These are phyloP conservation scores for Mus caroli DNA, from an alignment of 2,797 vertebrate species.

Conservation along the genomic window DNA sequence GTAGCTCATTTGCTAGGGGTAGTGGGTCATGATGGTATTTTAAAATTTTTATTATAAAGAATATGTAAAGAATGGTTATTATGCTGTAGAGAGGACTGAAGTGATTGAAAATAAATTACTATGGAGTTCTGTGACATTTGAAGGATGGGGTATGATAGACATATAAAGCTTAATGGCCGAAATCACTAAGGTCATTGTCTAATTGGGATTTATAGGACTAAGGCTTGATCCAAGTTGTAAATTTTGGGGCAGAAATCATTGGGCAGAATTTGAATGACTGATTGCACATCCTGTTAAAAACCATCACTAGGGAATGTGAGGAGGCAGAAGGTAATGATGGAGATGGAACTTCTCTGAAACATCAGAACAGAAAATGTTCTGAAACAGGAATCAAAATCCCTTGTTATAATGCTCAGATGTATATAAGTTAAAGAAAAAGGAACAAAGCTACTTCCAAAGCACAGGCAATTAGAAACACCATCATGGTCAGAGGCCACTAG, in stretches of 20 bases:
- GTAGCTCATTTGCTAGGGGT: neutral
- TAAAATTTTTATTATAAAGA: neutral
- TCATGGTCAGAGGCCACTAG: neutral
- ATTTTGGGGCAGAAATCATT: constrained; percentile 32
- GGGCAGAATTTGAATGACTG: constrained; percentile 17
- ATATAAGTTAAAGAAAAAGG: neutral
- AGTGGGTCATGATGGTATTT: neutral
- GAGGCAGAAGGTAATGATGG: constrained; percentile 32
- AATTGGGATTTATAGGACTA: constrained; percentile 49
- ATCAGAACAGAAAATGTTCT: constrained; percentile 36
- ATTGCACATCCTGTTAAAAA: constrained; percentile 1
- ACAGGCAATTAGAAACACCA: neutral
- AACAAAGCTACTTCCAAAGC: neutral
- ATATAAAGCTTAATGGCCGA: neutral
- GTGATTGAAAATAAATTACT: constrained; percentile 29
- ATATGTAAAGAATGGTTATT: neutral
- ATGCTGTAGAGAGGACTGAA: neutral
- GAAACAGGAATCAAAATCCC: constrained; percentile 52
- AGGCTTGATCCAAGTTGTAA: constrained; percentile 19
- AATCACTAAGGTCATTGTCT: constrained; percentile 42
- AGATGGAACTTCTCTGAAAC: constrained; percentile 64
- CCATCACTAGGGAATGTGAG: constrained; percentile 40
- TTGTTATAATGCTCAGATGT: neutral
- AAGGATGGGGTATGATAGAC: neutral
- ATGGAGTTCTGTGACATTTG: neutral